Evolutionary conservation across 2,113 vertebrate species (phyloP).

Genomic region (Neofelis nebulosa): DNA sequence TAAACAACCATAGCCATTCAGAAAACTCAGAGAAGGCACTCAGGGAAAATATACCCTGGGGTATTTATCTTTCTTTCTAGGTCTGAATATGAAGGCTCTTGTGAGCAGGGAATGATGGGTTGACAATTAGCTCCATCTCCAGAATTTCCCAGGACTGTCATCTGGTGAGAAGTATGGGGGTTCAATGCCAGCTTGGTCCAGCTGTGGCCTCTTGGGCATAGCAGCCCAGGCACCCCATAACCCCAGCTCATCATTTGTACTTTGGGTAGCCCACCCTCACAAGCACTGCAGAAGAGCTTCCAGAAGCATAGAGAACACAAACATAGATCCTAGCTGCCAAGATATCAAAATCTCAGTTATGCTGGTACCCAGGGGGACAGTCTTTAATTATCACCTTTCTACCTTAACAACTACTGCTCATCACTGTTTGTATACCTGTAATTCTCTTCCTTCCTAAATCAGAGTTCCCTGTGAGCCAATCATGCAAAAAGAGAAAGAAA

Average conservation of each 20-base stretch:
- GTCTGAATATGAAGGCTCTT: background rate
- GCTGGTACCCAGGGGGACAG: background rate
- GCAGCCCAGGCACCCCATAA: rapidly evolving
- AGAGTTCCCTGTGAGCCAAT: background rate
- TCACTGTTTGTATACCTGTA: background rate
- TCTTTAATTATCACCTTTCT: background rate
- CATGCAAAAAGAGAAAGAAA: background rate
- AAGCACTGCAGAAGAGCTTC: background rate
- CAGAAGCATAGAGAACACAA: background rate
- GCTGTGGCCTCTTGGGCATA: background rate
- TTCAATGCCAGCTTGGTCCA: background rate
- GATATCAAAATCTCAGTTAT: background rate
- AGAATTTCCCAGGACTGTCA: background rate
- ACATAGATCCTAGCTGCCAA: background rate
- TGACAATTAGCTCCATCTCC: background rate
- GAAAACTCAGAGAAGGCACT: background rate
- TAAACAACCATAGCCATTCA: background rate
- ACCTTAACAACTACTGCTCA: background rate
- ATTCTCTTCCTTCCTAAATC: background rate
- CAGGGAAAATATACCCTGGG: background rate
- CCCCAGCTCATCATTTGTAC: background rate
- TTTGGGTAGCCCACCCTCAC: too few species aligned
- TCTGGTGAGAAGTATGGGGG: too few species aligned
- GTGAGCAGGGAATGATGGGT: too few species aligned
- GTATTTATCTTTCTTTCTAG: background rate